These are phyloP conservation scores for Drosophila ironensis DNA, from an alignment of 1,140 invertebrate species.

Conservation along the genomic window DNA sequence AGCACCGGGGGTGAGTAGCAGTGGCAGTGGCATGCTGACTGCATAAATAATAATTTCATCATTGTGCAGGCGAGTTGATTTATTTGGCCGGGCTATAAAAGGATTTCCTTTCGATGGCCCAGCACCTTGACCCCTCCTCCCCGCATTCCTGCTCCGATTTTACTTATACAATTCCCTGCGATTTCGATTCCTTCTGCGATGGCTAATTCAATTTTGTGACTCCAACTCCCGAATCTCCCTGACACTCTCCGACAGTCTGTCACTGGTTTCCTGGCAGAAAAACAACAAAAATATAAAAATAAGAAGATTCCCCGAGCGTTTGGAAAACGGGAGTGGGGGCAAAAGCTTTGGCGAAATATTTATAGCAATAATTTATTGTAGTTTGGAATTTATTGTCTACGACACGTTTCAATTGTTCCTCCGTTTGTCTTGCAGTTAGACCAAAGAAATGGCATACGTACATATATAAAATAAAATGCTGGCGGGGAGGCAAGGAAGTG, in stretches of 20 bases:
- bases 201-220: constrained; percentile 73
- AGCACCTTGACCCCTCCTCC: constrained; percentile 9
- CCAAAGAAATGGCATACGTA: constrained; percentile 25
- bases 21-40: constrained; percentile 22
- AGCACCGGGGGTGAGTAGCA: constrained; percentile 3
- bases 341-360: constrained; percentile 75
- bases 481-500: background rate
- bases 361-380: constrained; percentile 81
- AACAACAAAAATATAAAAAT: background rate
- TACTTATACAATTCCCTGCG: background rate
- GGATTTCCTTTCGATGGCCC: constrained; percentile 52
- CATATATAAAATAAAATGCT: background rate
- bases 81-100: constrained; percentile 72
- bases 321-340: constrained; percentile 2
- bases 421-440: constrained; percentile 56
- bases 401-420: constrained; percentile 78
- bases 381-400: constrained; percentile 80
- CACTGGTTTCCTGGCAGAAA: constrained; percentile 20
- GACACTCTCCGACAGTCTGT: constrained; percentile 60
- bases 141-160: constrained; percentile 14
- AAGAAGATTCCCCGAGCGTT: background rate
- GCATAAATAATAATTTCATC: constrained; percentile 82
- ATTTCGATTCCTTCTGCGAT: constrained; percentile 39
- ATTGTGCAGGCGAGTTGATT: constrained; percentile 75
- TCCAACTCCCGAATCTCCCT: constrained; percentile 23